Conservation (phyloP, 2,113 vertebrate genomes). For the Anolis carolinensis region DNA sequence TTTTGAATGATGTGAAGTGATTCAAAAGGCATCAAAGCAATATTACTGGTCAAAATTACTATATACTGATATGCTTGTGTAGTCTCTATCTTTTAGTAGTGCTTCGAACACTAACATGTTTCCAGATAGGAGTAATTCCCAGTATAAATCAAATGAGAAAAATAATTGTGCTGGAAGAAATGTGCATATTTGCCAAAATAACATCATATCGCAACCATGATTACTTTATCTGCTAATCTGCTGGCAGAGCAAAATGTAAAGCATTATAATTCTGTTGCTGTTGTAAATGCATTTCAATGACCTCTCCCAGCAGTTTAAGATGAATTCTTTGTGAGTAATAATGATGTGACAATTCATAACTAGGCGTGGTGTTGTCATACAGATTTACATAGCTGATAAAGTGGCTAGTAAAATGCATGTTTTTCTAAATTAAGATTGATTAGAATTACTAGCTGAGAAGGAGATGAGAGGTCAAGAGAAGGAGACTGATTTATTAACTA, state of each 20-base stretch:
- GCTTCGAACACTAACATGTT: background rate
- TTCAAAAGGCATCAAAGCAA: background rate
- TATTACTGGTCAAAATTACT: background rate
- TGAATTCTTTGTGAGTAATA: background rate
- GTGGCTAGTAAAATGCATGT: constrained; percentile 34
- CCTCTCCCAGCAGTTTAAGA: rapidly evolving
- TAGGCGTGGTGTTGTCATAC: constrained; percentile 39
- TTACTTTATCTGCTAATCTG: background rate
- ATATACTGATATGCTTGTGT: background rate
- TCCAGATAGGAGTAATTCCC: background rate
- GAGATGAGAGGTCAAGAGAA: background rate
- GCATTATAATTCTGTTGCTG: background rate
- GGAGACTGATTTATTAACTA: background rate
- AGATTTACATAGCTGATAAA: constrained; percentile 50
- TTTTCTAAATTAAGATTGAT: constrained; percentile 59
- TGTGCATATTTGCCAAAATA: background rate
- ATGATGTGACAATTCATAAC: constrained; percentile 36
- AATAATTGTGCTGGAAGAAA: background rate
- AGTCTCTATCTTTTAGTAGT: background rate
- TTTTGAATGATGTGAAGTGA: background rate
- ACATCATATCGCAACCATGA: background rate
- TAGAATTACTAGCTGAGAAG: constrained; percentile 55
- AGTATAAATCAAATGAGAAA: constrained; percentile 15
- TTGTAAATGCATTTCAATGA: constrained; percentile 33
- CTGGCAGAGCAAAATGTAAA: constrained; percentile 23